Conservation (phyloP, 2,797 vertebrate genomes). For the Phrynocephalus vlangalii region DNA sequence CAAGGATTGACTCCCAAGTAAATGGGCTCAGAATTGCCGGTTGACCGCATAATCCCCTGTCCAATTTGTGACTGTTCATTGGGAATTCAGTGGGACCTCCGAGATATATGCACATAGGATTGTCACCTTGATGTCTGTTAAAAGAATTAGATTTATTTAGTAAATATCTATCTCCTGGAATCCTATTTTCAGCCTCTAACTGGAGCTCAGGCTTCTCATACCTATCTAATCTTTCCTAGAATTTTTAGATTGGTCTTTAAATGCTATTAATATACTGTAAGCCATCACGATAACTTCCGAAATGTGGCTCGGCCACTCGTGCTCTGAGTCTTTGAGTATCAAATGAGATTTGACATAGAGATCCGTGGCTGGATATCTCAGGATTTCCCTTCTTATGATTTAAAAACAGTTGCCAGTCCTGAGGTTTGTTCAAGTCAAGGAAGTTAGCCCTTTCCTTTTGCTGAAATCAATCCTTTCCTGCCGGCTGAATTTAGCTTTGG, state of each 20-base stretch:
- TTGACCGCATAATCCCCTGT: neutral
- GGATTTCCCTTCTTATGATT: neutral
- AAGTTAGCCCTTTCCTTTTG: neutral
- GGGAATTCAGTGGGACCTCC: neutral
- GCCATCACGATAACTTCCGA: neutral
- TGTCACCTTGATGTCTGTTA: neutral
- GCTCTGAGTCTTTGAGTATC: neutral
- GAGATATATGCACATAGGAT: neutral
- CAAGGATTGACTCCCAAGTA: neutral
- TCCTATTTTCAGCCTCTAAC: neutral
- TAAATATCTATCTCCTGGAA: neutral
- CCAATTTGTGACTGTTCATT: neutral
- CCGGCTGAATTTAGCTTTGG: neutral
- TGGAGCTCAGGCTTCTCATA: neutral
- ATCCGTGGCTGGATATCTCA: neutral
- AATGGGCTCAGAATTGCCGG: neutral
- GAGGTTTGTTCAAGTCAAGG: neutral
- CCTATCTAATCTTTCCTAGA: neutral
- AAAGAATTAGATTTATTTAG: neutral
- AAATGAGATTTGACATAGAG: neutral
- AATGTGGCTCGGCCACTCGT: neutral
- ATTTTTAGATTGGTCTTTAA: neutral
- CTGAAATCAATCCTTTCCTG: neutral
- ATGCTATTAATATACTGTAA: neutral
- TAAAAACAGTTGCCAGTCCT: constrained; percentile 4